A percentile compares a stretch with the other conserved stretches of the same genome.
Evolutionary conservation across 2,888 invertebrate species (phyloP).

Genomic region (Andricus quercusramuli): DNA sequence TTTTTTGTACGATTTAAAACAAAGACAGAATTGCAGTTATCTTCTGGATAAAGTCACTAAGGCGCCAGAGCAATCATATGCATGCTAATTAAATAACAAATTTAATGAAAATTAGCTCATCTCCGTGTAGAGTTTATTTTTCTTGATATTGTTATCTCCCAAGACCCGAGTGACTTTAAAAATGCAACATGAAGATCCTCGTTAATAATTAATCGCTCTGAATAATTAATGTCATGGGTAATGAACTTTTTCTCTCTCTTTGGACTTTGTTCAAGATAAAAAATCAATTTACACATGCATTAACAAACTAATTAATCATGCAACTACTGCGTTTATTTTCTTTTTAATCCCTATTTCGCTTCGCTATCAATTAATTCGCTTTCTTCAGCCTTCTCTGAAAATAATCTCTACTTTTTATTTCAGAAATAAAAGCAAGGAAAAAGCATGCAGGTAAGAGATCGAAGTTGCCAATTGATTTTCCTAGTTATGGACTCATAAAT

Average conservation of each 20-base stretch:
- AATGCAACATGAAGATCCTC: background rate
- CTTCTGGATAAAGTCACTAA: background rate
- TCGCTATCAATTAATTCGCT: constrained; percentile 10
- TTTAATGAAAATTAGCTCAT: background rate
- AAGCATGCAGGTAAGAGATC: constrained; percentile 84
- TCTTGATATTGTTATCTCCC: background rate
- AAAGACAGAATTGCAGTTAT: background rate
- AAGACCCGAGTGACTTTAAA: background rate
- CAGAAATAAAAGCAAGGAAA: constrained; percentile 88
- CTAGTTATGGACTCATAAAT: background rate
- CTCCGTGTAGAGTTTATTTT: background rate
- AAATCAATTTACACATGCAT: constrained; percentile 38
- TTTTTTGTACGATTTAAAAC: background rate
- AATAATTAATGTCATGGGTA: constrained; percentile 5
- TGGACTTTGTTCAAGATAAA: background rate
- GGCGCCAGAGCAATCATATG: background rate
- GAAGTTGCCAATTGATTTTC: constrained; percentile 18
- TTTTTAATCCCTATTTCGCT: background rate
- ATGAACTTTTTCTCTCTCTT: constrained; percentile 39
- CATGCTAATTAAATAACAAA: background rate
- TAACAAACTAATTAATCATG: constrained; percentile 3
- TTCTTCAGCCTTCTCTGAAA: constrained; percentile 12
- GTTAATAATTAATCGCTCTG: background rate
- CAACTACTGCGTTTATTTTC: background rate
- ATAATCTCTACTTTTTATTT: constrained; percentile 76